Base-by-base conservation (phyloP, 2,888 invertebrate genomes). In the Odiellus spinosus region DNA sequence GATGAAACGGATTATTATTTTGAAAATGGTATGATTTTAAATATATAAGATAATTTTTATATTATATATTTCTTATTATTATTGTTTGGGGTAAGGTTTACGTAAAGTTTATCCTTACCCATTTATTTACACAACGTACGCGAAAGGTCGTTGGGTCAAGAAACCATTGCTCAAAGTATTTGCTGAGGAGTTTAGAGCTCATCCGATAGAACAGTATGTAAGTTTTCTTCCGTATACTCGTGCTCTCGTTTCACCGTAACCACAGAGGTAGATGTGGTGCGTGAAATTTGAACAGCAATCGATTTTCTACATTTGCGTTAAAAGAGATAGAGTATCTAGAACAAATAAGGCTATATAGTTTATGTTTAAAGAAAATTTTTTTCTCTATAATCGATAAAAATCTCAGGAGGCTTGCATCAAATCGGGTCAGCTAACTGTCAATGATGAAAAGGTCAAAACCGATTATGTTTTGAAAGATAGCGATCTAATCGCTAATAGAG, bases 51-150 rank as follows among this genome's bases (percentile, higher is more conserved):
- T 26, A 8, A 26, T 8, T 26, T 26, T 26, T 26, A 26, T 26
- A 8, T 6, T 26, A 4, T 26, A 26, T 6, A 26, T 26, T 8
- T 26, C 8, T 8, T 26, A 26, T 26, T 26, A 4, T 26, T 26
- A 26, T 4, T 6, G 26, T 26, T 8, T 26, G 26, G 26, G 8
- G 70, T 19, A 74, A 87, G 90, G 88, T 58, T 75, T 93, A 58
- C 75, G 93, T 57, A 93, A 95, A 73, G 93, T 95, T 2, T 90
- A 88, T 67, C 95, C 95, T 1, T 95, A 95, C 71, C 86, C 87
- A 70, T 95, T 88, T 72, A 88, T 87, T 52, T 95, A 91, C 70
- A 85, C 87, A 53, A 88, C 91, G 35, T 91, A 88, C 71, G 88
- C 88, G 52, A 95, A 95, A 71, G 88, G 90, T 6, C 76, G 93